phyloP scores from a whole-genome alignment of 2,888 invertebrate genomes.

The Himalopsyche kuldschensis region DNA sequence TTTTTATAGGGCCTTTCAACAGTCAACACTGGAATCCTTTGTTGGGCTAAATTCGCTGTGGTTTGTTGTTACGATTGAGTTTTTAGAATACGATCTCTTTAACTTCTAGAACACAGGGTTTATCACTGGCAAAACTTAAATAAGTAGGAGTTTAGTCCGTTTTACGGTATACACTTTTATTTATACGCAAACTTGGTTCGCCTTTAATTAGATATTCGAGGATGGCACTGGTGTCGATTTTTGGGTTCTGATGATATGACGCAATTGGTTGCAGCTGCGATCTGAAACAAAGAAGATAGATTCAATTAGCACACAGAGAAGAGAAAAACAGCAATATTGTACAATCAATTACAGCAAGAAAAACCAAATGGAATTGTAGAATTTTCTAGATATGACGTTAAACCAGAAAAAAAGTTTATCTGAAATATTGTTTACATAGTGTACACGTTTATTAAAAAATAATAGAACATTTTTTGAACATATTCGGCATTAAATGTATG shows the following conservation, averaged over 20 bases:
- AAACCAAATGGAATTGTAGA: no score
- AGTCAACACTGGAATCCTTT: background rate
- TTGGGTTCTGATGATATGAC: background rate
- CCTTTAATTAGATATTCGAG: background rate
- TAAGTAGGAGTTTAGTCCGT: constrained; percentile 6
- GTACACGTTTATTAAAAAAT: no score
- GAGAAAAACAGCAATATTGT: background rate
- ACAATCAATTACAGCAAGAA: background rate
- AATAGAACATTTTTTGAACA: no score
- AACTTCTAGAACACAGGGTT: constrained; percentile 23
- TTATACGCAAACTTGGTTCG: background rate
- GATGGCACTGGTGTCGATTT: background rate
- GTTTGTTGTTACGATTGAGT: background rate
- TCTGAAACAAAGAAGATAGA: constrained; percentile 3
- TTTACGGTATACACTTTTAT: background rate
- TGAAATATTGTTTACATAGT: no score
- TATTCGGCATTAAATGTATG: no score
- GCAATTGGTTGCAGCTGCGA: background rate
- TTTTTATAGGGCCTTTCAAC: constrained; percentile 4
- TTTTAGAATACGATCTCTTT: background rate
- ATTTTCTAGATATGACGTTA: no score
- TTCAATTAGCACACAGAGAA: background rate
- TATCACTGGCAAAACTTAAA: constrained; percentile 13
- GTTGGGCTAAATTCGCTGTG: background rate
- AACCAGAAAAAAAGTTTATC: no score